Evolutionary conservation across 2,113 vertebrate genomes (phyloP).

Genomic region (Arenaria interpres): DNA sequence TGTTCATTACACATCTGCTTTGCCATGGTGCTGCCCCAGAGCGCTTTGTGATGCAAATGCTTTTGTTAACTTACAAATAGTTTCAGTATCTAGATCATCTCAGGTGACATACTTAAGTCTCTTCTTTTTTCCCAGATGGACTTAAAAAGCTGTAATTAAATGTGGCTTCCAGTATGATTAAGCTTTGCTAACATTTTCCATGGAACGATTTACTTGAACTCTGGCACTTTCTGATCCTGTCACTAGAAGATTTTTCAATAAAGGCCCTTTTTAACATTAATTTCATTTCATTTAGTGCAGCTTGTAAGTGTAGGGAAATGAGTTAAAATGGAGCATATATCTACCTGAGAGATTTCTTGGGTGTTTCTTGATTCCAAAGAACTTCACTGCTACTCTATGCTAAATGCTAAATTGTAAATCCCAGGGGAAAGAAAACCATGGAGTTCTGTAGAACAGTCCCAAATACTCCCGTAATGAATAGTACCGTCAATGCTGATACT

Average conservation of each 20-base stretch:
- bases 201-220: constrained; percentile 68
- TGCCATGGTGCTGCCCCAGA: constrained; percentile 36
- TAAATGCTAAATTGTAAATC: neutral
- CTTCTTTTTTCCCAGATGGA: constrained; percentile 73
- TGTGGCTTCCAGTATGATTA: constrained; percentile 73
- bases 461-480: neutral
- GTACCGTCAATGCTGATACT: neutral
- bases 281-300: constrained; percentile 33
- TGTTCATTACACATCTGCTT: constrained; percentile 70
- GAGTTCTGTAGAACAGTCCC: neutral
- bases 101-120: constrained; percentile 72
- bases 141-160: constrained; percentile 78
- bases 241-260: constrained; percentile 43
- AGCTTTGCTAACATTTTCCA: constrained; percentile 66
- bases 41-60: constrained; percentile 69
- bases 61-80: constrained; percentile 69
- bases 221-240: constrained; percentile 59
- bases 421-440: neutral
- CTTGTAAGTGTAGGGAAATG: constrained; percentile 16
- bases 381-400: neutral
- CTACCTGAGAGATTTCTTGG: neutral
- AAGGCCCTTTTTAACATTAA: constrained; percentile 34
- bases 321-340: constrained; percentile 5
- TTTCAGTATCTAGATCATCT: constrained; percentile 73
- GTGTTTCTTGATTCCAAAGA: neutral